Percentiles rank a stretch among this genome's conserved stretches.
phyloP scores from a whole-genome alignment of 1,140 invertebrate genomes.

The Belonocnema kinseyi region DNA sequence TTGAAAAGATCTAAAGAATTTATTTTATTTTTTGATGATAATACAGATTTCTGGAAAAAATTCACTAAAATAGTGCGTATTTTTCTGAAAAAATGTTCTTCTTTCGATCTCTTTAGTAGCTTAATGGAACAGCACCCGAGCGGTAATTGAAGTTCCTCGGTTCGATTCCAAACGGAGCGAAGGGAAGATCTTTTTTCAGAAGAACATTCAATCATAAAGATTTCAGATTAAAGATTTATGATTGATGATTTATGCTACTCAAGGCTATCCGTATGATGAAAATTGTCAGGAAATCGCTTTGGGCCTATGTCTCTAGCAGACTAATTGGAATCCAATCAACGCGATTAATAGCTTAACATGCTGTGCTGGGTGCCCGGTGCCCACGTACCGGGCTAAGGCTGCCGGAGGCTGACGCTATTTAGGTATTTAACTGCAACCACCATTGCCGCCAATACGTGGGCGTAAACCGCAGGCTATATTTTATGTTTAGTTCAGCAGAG shows the following conservation, averaged over 20 bases:
- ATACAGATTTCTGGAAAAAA: too few relatives aligned
- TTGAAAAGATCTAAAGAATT: too few relatives aligned
- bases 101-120: too few relatives aligned
- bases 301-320: conserved; percentile 59
- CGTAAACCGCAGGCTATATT: conserved; percentile 66
- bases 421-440: conserved; percentile 66
- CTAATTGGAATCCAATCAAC: conserved; percentile 73
- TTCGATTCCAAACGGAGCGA: too few relatives aligned
- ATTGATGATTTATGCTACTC: neutral
- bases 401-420: conserved; percentile 57
- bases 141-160: too few relatives aligned
- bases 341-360: conserved; percentile 69
- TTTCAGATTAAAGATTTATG: too few relatives aligned
- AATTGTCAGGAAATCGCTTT: conserved; percentile 13
- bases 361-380: conserved; percentile 41
- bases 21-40: too few relatives aligned
- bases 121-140: too few relatives aligned
- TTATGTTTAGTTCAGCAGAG: conserved; percentile 61
- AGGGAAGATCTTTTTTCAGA: too few relatives aligned
- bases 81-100: too few relatives aligned
- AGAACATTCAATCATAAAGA: too few relatives aligned
- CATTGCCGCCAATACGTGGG: conserved; percentile 57
- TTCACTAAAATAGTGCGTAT: too few relatives aligned
- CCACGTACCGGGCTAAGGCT: conserved; percentile 38
- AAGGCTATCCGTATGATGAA: neutral